phyloP scores from a whole-genome alignment of 1,140 invertebrate species.

The Sweltsa coloradensis region DNA sequence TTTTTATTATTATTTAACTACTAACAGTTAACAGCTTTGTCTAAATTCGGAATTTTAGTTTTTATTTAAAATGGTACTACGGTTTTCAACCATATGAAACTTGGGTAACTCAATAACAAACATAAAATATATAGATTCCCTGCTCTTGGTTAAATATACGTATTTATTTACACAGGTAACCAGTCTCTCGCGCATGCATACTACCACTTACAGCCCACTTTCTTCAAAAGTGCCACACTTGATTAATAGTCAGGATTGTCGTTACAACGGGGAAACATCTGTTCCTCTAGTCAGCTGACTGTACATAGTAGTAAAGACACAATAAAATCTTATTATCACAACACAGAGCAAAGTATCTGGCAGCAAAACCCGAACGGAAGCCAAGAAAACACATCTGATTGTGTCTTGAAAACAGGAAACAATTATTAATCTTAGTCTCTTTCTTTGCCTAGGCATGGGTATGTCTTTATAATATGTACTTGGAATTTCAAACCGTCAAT shows the following conservation, averaged over 20 bases:
- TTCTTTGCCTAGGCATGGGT: too few species aligned
- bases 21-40: conserved; percentile 10
- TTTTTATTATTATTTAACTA: too few species aligned
- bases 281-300: conserved; percentile 17
- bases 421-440: too few species aligned
- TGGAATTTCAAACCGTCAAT: too few species aligned
- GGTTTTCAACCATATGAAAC: conserved; percentile 8
- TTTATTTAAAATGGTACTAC: conserved; percentile 10
- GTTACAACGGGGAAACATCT: conserved; percentile 6
- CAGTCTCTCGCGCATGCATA: conserved; percentile 5
- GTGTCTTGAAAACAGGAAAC: conserved; percentile 9
- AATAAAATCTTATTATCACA: conserved; percentile 19
- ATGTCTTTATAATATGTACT: too few species aligned
- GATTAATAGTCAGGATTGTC: conserved; percentile 13
- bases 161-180: conserved; percentile 9
- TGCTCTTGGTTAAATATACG: conserved; percentile 12
- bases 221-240: conserved; percentile 3
- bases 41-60: conserved; percentile 4
- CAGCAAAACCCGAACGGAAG: conserved; percentile 16
- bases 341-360: conserved; percentile 20
- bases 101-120: conserved; percentile 16
- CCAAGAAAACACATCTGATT: conserved; percentile 11
- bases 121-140: conserved; percentile 17
- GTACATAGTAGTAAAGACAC: conserved; percentile 14
- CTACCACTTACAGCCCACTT: conserved; percentile 1